Percentiles rank a stretch among this genome's conserved stretches.
These are phyloP conservation scores for Scyliorhinus canicula DNA, from an alignment of 2,797 vertebrate genomes.

Conservation along the genomic window DNA sequence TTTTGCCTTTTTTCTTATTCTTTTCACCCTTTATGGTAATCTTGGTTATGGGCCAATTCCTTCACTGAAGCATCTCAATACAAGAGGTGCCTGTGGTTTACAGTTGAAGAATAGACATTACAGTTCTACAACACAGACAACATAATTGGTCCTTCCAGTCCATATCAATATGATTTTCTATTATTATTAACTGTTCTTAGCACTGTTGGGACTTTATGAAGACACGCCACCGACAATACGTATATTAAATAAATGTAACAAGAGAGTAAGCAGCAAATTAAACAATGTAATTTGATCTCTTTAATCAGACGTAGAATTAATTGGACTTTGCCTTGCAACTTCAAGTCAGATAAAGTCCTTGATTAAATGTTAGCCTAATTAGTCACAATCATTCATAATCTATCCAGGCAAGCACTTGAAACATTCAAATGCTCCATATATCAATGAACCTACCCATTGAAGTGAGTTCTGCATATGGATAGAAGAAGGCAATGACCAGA, in stretches of 20 bases:
- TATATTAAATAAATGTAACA: background rate
- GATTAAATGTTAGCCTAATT: background rate
- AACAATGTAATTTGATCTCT: background rate
- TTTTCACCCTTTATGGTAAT: background rate
- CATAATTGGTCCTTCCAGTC: background rate
- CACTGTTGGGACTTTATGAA: background rate
- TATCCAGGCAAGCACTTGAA: background rate
- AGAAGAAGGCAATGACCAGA: conserved; percentile 97
- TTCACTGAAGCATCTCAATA: background rate
- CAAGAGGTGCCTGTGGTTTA: background rate
- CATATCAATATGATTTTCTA: background rate
- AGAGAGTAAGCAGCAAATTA: background rate
- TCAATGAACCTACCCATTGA: conserved; percentile 60
- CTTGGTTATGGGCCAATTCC: background rate
- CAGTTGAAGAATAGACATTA: background rate
- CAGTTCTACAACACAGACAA: background rate
- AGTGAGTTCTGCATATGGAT: conserved; percentile 73
- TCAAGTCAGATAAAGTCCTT: background rate
- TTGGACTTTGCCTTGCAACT: background rate
- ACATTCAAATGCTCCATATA: background rate
- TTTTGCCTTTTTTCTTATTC: background rate
- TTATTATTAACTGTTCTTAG: background rate
- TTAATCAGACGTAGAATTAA: background rate
- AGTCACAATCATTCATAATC: background rate
- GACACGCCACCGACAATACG: background rate